Evolutionary conservation across 2,113 vertebrate species (phyloP).

Genomic region (Raja brachyura): DNA sequence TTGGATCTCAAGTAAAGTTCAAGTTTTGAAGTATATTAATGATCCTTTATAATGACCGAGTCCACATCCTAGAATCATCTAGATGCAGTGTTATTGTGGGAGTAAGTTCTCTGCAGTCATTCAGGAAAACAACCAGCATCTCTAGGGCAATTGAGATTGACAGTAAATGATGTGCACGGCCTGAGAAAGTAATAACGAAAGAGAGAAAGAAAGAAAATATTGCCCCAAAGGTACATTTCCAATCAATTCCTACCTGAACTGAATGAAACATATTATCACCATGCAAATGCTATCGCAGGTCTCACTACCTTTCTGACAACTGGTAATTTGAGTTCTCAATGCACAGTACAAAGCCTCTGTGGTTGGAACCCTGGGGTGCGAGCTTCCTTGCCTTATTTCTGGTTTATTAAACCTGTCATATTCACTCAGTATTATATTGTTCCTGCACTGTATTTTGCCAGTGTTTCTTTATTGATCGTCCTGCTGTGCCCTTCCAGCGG

Average conservation of each 20-base stretch:
- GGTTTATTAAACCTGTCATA: constrained; percentile 17
- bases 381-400: constrained; percentile 7
- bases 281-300: background rate
- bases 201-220: too few species aligned
- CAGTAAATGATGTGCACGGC: too few species aligned
- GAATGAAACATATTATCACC: background rate
- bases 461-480: background rate
- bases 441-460: background rate
- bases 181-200: too few species aligned
- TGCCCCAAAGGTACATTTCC: background rate
- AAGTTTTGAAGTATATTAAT: too few species aligned
- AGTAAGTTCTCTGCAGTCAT: too few species aligned
- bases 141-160: too few species aligned
- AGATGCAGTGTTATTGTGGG: too few species aligned
- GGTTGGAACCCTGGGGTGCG: background rate
- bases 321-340: background rate
- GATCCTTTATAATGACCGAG: too few species aligned
- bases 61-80: too few species aligned
- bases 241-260: background rate
- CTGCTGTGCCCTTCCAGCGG: background rate
- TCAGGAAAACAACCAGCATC: too few species aligned
- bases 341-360: background rate
- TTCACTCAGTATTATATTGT: constrained; percentile 26
- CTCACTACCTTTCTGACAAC: background rate
- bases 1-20: background rate